Evolutionary conservation across 2,797 vertebrate genomes (phyloP), one percentile per base, ranked within the genome.

Genomic region (Onychomys leucogaster): DNA sequence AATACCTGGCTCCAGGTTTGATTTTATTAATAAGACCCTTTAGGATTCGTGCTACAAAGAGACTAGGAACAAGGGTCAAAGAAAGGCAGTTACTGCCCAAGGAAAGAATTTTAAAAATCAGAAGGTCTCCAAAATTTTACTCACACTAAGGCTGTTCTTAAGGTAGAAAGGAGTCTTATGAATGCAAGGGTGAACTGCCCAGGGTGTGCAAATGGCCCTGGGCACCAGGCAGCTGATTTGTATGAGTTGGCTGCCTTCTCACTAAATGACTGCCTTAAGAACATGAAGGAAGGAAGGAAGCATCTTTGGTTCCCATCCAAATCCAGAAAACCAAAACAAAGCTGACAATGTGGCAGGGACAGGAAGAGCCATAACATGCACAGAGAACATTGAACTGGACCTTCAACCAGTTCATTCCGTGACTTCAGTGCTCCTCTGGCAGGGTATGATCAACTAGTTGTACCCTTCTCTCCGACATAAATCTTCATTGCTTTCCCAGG

Each of bases 401-500:
- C 19, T 17, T 57, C 10, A 3, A 97, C 90, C 29, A n/a, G 25
- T 87, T 43, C 46, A 23, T 55, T 90, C 34, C 65, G 19, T 95
- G 93, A 91, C 27, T 86, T 11, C 59, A 96, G 67, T 73, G 77
- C 49, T 78, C 5, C 63, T 92, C 85, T 94, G 59, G 76, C 37
- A 43, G 0, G 73, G 37, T 77, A 21, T 86, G 90, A 96, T 85
- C 88, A 59, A 52, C 78, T n/a, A 21, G 8, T 93, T 83, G 69
- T 69, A 89, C 77, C 87, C 96, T 55, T 90, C 65, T 80, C 55
- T 3, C 2, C 19, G 0, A 92, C 55, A 71, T 87, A 82, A 95
- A 96, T 96, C 97, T 96, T 76, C 76, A 41, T 61, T 1, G 7
- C 76, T 32, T 97, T 98, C 94, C 95, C 90, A 92, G 97, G 52